Evolutionary conservation across 2,888 invertebrate genomes (phyloP).

Genomic region (Gisinianus flammeolus): DNA sequence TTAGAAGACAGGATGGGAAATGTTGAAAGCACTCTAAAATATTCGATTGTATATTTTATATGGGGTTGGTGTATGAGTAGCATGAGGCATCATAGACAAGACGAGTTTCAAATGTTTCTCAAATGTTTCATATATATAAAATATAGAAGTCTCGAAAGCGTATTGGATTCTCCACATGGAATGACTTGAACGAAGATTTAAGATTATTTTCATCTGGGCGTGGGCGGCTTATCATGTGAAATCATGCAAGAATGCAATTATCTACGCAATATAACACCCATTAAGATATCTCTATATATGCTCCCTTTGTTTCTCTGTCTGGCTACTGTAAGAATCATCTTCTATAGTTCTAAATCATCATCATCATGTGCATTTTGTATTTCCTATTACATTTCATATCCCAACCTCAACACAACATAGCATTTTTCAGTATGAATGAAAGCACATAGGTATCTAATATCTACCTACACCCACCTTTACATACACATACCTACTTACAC

Average conservation of each 20-base stretch:
- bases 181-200: slow-evolving; percentile 27
- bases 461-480: too few species aligned
- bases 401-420: neutral
- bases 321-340: neutral
- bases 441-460: too few species aligned
- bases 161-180: too few species aligned
- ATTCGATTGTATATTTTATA: neutral
- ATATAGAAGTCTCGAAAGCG: neutral
- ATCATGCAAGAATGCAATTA: slow-evolving; percentile 38
- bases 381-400: neutral
- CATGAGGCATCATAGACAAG: neutral
- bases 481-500: too few species aligned
- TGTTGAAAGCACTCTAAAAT: slow-evolving; percentile 2
- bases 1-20: neutral
- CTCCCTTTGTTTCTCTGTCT: neutral
- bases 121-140: neutral
- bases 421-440: too few species aligned
- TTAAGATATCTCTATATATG: neutral
- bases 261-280: slow-evolving; percentile 7
- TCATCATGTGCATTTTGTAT: neutral
- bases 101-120: neutral
- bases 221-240: slow-evolving; percentile 32
- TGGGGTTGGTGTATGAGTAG: neutral
- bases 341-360: neutral
- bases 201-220: slow-evolving; percentile 32